Base-by-base conservation (phyloP, 2,888 invertebrate species). In the Eupithecia abbreviata region DNA sequence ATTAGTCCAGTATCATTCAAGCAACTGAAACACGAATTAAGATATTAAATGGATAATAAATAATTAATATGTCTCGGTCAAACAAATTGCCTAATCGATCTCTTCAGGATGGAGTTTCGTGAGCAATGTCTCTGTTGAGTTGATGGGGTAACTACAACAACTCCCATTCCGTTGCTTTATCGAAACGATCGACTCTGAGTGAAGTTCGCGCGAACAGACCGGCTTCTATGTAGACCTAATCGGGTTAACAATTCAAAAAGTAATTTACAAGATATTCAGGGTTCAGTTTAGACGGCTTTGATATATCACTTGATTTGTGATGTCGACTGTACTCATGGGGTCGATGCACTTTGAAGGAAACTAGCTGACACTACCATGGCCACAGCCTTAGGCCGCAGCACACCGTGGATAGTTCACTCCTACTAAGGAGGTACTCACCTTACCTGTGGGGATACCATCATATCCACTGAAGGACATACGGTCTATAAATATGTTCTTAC, bases 71-170 rank as follows among this genome's bases (percentile, higher is more conserved):
- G 65, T 66, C 15, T 66, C 65, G 42, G 41, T 13, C 65, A 42
- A 42, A 66, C 66, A 42, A 66, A 66, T 65, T 4, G 65, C 65
- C 10, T 13, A 42, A 66, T 66, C 66, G 15, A 66, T 42, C 15
- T 10, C 15, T 10, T 62, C 15, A 6, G 41, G n/a, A 10, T 30
- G 10, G 10, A 41, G 71, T 75, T 75, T 71, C 75, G 45, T 45
- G 66, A 43, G 51, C 42, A 51, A 69, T n/a, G 10, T 47, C 71
- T 30, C 13, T 66, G 71, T 74, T 12, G n/a, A 41, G 69, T 6
- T 71, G 72, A 58, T 47, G 58, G 71, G 67, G 30, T n/a, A 67
- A 71, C 67, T 68, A 30, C 67, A 51, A 18, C 70, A 10, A 71
- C 45, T 30, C 18, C 4, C 62, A 30, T 62, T 62, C 10, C 6